Evolutionary conservation across 2,113 vertebrate species (phyloP).

Genomic region (Lampris megalopsis): DNA sequence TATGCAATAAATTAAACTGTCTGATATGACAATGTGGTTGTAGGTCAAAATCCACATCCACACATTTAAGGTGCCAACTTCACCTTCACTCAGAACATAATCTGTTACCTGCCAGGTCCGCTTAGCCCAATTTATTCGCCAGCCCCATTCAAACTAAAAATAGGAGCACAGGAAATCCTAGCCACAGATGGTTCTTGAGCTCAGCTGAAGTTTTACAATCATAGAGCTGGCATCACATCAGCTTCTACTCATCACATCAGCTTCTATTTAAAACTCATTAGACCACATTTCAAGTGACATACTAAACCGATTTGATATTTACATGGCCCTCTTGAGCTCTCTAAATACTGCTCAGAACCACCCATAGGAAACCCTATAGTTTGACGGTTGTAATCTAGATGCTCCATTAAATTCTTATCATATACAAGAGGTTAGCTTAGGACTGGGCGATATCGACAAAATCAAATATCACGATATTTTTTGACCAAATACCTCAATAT

Average conservation of each 20-base stretch:
- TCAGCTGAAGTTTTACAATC: conserved; percentile 17
- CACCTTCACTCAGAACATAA: background rate
- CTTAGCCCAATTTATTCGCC: conserved; percentile 45
- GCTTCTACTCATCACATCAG: conserved; percentile 5
- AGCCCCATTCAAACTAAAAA: conserved; percentile 47
- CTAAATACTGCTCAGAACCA: background rate
- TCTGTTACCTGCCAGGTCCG: conserved; percentile 47
- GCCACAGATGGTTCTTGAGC: no score
- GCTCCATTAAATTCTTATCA: conserved; percentile 4
- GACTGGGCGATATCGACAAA: no score
- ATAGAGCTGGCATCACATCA: conserved; percentile 29
- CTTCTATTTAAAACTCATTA: conserved; percentile 20
- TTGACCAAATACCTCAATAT: no score
- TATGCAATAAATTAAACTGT: conserved; percentile 15
- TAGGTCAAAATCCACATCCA: conserved; percentile 1
- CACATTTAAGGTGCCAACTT: background rate
- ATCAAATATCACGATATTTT: no score
- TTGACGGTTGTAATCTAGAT: background rate
- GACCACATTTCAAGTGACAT: conserved; percentile 8
- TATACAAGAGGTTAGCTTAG: background rate
- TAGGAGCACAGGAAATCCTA: conserved; percentile 38
- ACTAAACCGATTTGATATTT: background rate
- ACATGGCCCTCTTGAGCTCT: background rate
- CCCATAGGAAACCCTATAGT: background rate
- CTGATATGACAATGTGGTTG: conserved; percentile 40